Evolutionary conservation across 2,113 vertebrate genomes (phyloP).

Genomic region (Irena cyanogastra): DNA sequence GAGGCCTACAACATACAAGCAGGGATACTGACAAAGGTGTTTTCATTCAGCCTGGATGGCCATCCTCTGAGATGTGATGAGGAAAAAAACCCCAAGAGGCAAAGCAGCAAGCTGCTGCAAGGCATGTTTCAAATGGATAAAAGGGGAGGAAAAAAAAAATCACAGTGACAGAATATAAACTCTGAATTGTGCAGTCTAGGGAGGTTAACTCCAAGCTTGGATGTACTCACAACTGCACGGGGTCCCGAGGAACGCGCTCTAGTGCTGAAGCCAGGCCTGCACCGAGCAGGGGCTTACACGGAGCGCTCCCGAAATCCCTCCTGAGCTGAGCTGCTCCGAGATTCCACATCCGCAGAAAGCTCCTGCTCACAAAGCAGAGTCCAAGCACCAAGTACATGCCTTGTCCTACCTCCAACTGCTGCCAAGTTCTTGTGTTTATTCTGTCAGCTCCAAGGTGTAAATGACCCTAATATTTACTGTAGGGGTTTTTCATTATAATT

Average conservation of each 20-base stretch:
- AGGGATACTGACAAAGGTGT: neutral
- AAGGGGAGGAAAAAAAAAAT: neutral
- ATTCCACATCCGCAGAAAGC: rapidly evolving
- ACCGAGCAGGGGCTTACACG: neutral
- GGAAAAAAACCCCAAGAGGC: neutral
- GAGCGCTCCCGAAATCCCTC: neutral
- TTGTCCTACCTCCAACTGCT: neutral
- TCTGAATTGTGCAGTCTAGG: no score
- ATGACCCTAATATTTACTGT: neutral
- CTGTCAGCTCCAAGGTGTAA: neutral
- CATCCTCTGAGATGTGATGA: neutral
- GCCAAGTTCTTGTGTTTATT: neutral
- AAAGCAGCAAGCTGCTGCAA: neutral
- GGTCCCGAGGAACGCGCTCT: rapidly evolving
- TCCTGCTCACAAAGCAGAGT: neutral
- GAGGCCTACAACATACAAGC: neutral
- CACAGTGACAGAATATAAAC: neutral
- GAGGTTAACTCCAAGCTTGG: neutral
- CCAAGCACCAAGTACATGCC: neutral
- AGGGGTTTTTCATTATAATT: neutral
- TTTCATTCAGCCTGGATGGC: neutral
- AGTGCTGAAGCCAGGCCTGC: neutral
- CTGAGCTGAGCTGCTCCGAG: neutral
- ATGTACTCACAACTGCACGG: no score
- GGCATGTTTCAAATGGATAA: neutral